Evolutionary conservation across 2,797 vertebrate species (phyloP), one percentile per base, ranked within the genome.

Genomic region (Acanthurus leucopareius): DNA sequence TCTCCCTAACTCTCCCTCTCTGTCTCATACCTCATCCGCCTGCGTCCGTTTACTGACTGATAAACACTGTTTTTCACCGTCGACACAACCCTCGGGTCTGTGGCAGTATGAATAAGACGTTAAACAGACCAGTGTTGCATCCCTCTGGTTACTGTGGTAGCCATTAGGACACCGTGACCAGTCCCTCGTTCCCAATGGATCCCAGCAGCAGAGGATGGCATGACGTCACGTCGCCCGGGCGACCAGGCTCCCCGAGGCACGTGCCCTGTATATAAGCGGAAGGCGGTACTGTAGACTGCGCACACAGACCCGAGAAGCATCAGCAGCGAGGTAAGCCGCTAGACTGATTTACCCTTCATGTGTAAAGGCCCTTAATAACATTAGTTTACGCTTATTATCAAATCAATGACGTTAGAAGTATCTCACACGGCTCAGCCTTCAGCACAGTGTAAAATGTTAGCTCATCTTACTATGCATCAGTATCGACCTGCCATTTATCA

Each of bases 171-270:
- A 10, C 79, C 89, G 91, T 93, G 89, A 90, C 76, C 6, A 56
- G 45, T 1, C 42, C 51, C 89, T 70, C 72, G 90, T 91, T 52
- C 75, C 14, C 38, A 93, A 93, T 93, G 92, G 90, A 84, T 75
- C 32, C 68, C 0, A 5, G 57, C 75, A 16, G 83, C 51, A 20
- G 15, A 82, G 72, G 92, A 86, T 84, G 92, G 1, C 14, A 5
- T 90, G 87, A 94, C 93, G 91, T 93, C 92, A 93, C 80, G 86
- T 91, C 76, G 22, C 78, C 73, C 77, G 11, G 91, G 73, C 75
- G 72, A 94, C 93, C 67, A 42, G 86, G 87, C 90, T 88, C 73
- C 68, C 71, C 32, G 83, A 28, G 82, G 80, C 91, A 93, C 90
- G 86, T 91, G 90, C 45, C 66, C 0, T 0, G 40, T 92, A 94